Base-by-base conservation (phyloP, 2,888 invertebrate species). In the Aleiodes alternator region DNA sequence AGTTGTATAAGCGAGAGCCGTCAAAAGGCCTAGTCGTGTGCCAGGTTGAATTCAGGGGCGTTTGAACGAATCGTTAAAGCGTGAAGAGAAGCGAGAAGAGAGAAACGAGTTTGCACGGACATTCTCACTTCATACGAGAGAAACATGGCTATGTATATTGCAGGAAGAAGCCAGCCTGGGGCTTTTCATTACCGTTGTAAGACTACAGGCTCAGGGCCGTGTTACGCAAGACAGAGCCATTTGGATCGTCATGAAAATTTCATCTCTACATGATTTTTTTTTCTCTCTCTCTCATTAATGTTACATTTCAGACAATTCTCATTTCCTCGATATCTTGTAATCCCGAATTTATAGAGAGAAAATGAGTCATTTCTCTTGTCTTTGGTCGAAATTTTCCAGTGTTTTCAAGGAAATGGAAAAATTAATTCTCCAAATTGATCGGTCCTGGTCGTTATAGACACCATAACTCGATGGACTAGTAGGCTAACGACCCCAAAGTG, bases 151-250 rank as follows among this genome's bases (percentile, higher is more conserved):
- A 69, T 50, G 69, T 50, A 57, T 57, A 69, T 72, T 79, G 80
- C 83, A 84, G 84, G 81, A 86, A 82, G 85, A 86, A 86, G 85
- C 85, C 84, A 76, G 57, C 82, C 66, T 72, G 78, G 80, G 83
- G 86, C 84, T 85, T 85, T 84, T 83, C 82, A 85, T 86, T 86
- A 86, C 85, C 83, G 84, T 85, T 85, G 85, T 84, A 85, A 85
- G 85, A 86, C 80, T 86, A 82, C 85, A 78, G 82, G 77, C 82
- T 85, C 86, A 85, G 84, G 85, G 86, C 84, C 84, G 55, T 80
- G 79, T 86, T 86, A 83, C 83, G 85, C 82, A 86, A 86, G 80
- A 82, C 80, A 72, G 64, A 59, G 73, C 68, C 70, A 57, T 16
- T 57, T 38, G 14, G 29, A 56, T 56, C n/a, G 55, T 56, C 14